These are phyloP conservation scores for Oscheius sp. DNA, from an alignment of 2,888 invertebrate genomes.

Conservation along the genomic window DNA sequence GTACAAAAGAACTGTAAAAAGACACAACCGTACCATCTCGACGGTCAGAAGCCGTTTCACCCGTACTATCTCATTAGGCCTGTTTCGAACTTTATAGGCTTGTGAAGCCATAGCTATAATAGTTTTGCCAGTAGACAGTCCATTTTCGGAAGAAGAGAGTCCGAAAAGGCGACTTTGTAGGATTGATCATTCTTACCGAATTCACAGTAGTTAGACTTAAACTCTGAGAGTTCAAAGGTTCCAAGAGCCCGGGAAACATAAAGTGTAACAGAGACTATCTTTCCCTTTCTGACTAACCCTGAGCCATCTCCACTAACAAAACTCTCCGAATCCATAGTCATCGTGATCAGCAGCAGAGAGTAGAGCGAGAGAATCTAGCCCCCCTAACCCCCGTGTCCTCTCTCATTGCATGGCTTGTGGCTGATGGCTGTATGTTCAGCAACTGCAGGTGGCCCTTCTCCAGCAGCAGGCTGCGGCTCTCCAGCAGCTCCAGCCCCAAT, in stretches of 20 bases:
- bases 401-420: constrained; percentile 51
- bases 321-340: background rate
- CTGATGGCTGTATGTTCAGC: constrained; percentile 65
- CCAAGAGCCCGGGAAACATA: too few relatives aligned
- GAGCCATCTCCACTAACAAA: constrained; percentile 2
- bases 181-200: too few relatives aligned
- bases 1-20: too few relatives aligned
- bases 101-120: too few relatives aligned
- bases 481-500: constrained; percentile 31
- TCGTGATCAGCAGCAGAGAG: constrained; percentile 21
- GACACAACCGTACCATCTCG: too few relatives aligned
- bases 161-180: background rate
- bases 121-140: background rate
- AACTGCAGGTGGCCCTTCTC: constrained; percentile 62
- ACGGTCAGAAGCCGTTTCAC: too few relatives aligned
- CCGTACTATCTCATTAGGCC: too few relatives aligned
- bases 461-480: constrained; percentile 52
- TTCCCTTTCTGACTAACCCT: background rate
- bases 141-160: background rate
- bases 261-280: too few relatives aligned
- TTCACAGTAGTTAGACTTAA: too few relatives aligned
- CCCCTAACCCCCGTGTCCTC: constrained; percentile 4
- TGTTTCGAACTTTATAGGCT: too few relatives aligned
- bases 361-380: background rate
- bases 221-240: too few relatives aligned